Evolutionary conservation across 2,113 vertebrate species (phyloP).

Genomic region (Arenaria interpres): DNA sequence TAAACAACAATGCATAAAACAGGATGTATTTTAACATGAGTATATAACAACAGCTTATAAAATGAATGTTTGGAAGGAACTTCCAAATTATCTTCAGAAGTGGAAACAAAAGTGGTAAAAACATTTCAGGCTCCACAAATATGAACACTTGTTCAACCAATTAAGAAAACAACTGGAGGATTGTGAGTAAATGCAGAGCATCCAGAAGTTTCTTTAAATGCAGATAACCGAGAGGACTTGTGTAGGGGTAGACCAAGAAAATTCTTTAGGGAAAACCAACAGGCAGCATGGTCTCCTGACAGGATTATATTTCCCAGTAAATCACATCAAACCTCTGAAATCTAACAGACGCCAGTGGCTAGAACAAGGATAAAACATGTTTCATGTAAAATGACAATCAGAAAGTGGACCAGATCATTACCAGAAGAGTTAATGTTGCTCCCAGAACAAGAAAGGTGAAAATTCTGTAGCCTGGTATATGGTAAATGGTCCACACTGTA

Average conservation of each 20-base stretch:
- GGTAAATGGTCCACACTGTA: background rate
- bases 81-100: constrained; percentile 48
- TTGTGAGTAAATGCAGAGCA: background rate
- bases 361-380: background rate
- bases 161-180: constrained; percentile 50
- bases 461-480: background rate
- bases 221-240: background rate
- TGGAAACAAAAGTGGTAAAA: constrained; percentile 60
- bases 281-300: background rate
- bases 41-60: constrained; percentile 22
- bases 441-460: background rate
- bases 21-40: background rate
- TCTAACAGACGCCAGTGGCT: background rate
- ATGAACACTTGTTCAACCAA: constrained; percentile 37
- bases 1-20: background rate
- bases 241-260: background rate
- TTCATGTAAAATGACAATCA: background rate
- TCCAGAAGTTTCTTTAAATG: constrained; percentile 21
- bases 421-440: background rate
- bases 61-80: constrained; percentile 53
- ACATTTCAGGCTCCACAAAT: constrained; percentile 63
- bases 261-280: background rate
- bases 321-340: background rate
- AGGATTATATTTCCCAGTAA: background rate
- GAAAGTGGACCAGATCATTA: background rate